A percentile compares a stretch with the other conserved stretches of the same genome.
phyloP scores from a whole-genome alignment of 2,113 vertebrate species.

The Callipepla californica region DNA sequence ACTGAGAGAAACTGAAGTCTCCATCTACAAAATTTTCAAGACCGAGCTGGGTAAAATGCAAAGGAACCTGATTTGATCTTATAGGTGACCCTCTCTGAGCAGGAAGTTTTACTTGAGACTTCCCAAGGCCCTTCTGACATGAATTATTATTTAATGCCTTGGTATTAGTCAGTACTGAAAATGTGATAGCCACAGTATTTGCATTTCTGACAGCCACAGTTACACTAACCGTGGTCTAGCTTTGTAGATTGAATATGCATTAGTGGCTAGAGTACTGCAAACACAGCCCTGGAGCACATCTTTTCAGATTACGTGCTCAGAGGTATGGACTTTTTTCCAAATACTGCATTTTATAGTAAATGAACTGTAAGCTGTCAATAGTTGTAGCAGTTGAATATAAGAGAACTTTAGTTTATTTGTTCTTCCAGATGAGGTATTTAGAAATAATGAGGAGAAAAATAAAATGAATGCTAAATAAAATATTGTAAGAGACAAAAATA shows the following conservation, averaged over 20 bases:
- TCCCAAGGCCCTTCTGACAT: not conserved
- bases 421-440: not conserved
- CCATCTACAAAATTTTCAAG: not conserved
- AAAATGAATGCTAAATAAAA: not conserved
- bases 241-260: not conserved
- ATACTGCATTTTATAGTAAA: not conserved
- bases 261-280: not conserved
- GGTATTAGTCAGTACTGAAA: not conserved
- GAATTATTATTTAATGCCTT: not conserved
- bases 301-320: not conserved
- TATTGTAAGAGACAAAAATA: not conserved
- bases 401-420: not conserved
- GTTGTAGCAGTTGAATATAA: not conserved
- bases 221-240: not conserved
- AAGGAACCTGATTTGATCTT: not conserved
- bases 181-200: not conserved
- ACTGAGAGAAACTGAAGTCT: not conserved
- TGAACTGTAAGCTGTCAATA: not conserved
- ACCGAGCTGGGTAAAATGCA: not conserved
- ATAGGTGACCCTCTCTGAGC: not conserved
- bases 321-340: not conserved
- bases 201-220: not conserved
- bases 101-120: not conserved
- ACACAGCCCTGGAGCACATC: not conserved
- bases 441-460: not conserved